A percentile compares a stretch with the other conserved stretches of the same genome.
Conservation (phyloP, 2,888 invertebrate species). For the Ormyrus rosae region DNA sequence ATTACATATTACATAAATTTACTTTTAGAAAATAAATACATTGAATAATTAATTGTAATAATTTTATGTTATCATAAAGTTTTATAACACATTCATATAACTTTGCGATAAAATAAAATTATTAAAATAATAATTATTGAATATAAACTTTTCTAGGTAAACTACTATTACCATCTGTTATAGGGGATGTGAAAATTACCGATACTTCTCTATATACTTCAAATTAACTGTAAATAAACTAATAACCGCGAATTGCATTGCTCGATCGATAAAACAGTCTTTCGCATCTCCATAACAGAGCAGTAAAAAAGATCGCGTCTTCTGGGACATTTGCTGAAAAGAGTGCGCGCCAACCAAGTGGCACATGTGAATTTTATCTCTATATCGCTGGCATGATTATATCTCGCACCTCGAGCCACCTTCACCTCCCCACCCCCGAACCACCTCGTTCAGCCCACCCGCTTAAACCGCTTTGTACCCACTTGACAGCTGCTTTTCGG, state of each 20-base stretch:
- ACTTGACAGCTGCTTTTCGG: slow-evolving; percentile 34
- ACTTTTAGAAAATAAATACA: too few relatives aligned
- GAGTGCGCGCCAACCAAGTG: neutral
- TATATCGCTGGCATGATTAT: slow-evolving; percentile 41
- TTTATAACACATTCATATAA: too few relatives aligned
- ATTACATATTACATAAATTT: neutral
- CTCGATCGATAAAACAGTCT: neutral
- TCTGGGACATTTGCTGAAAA: slow-evolving; percentile 41
- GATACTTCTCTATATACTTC: too few relatives aligned
- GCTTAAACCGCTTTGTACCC: slow-evolving; percentile 29
- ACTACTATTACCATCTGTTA: too few relatives aligned
- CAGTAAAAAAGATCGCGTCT: neutral
- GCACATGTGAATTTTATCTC: slow-evolving; percentile 9
- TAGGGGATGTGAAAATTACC: too few relatives aligned
- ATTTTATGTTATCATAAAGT: too few relatives aligned
- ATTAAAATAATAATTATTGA: too few relatives aligned
- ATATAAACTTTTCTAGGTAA: too few relatives aligned
- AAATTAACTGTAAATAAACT: too few relatives aligned
- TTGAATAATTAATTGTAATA: too few relatives aligned
- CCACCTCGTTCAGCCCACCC: neutral
- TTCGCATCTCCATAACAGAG: neutral
- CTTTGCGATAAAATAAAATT: too few relatives aligned
- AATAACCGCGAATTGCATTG: too few relatives aligned
- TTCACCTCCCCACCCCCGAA: neutral
- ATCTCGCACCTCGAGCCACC: slow-evolving; percentile 29